phyloP scores from a whole-genome alignment of 1,140 invertebrate species.

The Drosophila asahinai region DNA sequence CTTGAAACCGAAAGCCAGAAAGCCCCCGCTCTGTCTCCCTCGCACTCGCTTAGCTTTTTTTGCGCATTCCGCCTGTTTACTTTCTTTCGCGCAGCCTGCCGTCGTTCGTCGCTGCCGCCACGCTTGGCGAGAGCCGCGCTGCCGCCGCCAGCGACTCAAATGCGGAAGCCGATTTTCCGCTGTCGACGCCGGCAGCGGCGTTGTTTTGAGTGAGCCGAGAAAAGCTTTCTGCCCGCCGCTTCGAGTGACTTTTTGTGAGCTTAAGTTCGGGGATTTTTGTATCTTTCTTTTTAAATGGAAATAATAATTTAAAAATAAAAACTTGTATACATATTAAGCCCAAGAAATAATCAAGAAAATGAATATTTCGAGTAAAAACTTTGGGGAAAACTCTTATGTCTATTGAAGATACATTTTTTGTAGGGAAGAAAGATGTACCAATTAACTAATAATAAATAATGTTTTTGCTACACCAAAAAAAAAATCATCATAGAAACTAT shows the following conservation, averaged over 20 bases:
- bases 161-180: constrained; percentile 67
- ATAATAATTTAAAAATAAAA: background rate
- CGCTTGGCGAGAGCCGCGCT: constrained; percentile 25
- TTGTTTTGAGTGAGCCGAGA: constrained; percentile 54
- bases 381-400: too few species aligned
- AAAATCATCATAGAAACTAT: too few species aligned
- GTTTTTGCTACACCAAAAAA: too few species aligned
- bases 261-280: constrained; percentile 4
- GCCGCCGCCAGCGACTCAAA: constrained; percentile 14
- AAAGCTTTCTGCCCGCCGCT: constrained; percentile 56
- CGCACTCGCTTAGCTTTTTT: constrained; percentile 39
- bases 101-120: constrained; percentile 44
- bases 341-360: too few species aligned
- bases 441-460: too few species aligned
- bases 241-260: constrained; percentile 39
- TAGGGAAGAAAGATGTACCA: too few species aligned
- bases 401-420: too few species aligned
- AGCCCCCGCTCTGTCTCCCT: constrained; percentile 35
- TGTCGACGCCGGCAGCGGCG: constrained; percentile 30
- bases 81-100: constrained; percentile 75
- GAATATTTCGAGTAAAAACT: too few species aligned
- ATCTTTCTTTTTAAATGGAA: constrained; percentile 7
- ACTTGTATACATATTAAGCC: background rate
- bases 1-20: constrained; percentile 73
- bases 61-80: constrained; percentile 74